Evolutionary conservation across 2,797 vertebrate genomes (phyloP), one percentile per base, ranked within the genome.

Genomic region (Poeciliopsis paucimaculata): DNA sequence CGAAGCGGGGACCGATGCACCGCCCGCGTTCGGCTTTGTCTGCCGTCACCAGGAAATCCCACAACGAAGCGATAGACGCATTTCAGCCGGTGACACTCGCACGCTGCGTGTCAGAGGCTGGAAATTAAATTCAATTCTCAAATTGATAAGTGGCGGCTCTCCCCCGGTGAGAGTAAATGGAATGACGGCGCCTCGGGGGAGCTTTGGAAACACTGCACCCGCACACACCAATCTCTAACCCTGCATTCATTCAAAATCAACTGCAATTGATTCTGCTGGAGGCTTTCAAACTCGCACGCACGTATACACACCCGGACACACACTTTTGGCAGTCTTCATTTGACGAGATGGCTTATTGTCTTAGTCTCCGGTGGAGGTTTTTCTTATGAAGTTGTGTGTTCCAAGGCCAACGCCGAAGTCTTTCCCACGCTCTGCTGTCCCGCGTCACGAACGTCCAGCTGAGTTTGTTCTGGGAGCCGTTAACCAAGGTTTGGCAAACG

Each of bases 111-210:
- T 83, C 80, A 77, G 80, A 86, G 79, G 64, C 76, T 5, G 41
- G 83, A 83, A 90, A 89, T 86, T 68, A 88, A 91, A 93, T 92
- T 79, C 85, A 92, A 88, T 91, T 93, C 87, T 86, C 82, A 91
- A 91, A 92, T 91, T 91, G 90, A 92, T 91, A 93, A 89, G 88
- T 90, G 84, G 82, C 26, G 83, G 77, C 81, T 70, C 73, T 90
- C 85, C 81, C 87, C 78, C 7, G 83, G 81, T 85, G 91, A 87
- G 85, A 90, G 75, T 83, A 81, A 90, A 89, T 81, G 77, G 83
- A 88, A 89, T 76, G 82, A 82, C 76, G 89, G 85, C 84, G 82
- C 87, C 85, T 90, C 20, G 0, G 83, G 66, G 88, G 90, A 93
- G 79, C 88, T 84, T 83, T 51, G 82, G 62, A 85, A 87, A 85